Conservation (phyloP, 2,113 vertebrate species). For the Crotalus tigris region DNA sequence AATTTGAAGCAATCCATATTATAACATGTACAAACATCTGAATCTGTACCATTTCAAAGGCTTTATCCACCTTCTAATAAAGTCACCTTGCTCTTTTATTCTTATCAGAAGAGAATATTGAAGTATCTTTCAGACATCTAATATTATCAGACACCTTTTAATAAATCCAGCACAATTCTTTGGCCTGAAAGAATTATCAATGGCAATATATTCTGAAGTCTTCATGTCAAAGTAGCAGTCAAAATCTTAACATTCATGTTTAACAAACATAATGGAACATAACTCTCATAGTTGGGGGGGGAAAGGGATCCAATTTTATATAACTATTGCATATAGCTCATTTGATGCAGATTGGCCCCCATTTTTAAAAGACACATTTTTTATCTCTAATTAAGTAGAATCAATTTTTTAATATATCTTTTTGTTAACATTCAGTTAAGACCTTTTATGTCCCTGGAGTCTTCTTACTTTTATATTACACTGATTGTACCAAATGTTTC, state of each 20-base stretch:
- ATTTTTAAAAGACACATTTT: not conserved
- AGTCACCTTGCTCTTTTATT: not conserved
- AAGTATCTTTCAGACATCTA: not conserved
- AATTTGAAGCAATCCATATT: not conserved
- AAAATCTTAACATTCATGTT: not conserved
- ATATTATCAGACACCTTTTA: not conserved
- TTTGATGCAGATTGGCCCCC: not conserved
- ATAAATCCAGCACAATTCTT: not conserved
- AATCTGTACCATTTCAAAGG: not conserved
- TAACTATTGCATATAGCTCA: not conserved
- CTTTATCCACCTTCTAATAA: not conserved
- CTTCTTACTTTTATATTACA: not conserved
- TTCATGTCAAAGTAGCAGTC: not conserved
- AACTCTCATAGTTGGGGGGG: not conserved
- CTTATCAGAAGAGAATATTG: not conserved
- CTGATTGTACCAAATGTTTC: not conserved
- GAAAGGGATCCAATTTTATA: not conserved
- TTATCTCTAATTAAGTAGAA: not conserved
- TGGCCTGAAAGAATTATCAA: not conserved
- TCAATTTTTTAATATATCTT: not conserved
- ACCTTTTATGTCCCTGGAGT: not conserved
- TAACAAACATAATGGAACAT: not conserved
- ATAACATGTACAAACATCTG: not conserved
- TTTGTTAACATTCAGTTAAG: not conserved
- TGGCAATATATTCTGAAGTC: not conserved